phyloP scores from a whole-genome alignment of 2,113 vertebrate species.

The Penelope pileata region DNA sequence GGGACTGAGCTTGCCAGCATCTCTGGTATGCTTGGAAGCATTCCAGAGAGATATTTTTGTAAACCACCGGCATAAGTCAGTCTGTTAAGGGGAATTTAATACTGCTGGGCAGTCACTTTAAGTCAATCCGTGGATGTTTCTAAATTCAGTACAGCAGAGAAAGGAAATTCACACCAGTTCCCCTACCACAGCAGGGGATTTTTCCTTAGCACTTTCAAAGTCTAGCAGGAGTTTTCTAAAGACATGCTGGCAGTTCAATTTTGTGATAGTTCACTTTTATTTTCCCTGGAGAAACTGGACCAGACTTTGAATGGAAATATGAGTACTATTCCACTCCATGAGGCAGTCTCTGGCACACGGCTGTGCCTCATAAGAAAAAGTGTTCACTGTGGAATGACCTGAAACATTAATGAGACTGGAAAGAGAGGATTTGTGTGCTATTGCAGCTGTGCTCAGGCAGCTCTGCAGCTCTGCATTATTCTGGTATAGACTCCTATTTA shows the following conservation, averaged over 20 bases:
- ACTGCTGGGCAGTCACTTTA: not conserved
- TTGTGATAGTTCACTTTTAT: not conserved
- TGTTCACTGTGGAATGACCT: not conserved
- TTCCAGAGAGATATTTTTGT: slow-evolving; percentile 49
- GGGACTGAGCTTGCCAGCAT: not conserved
- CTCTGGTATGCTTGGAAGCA: slow-evolving; percentile 10
- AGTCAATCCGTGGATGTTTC: not conserved
- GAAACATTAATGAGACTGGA: slow-evolving; percentile 12
- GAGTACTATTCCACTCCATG: not conserved
- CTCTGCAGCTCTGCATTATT: not conserved
- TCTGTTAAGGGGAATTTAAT: slow-evolving; percentile 12
- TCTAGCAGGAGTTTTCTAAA: not conserved
- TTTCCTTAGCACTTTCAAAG: not conserved
- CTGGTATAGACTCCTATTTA: not conserved
- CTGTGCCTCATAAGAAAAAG: not conserved
- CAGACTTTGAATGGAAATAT: not conserved
- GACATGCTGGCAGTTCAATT: not conserved
- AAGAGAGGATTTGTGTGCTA: not conserved
- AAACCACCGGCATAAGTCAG: slow-evolving; percentile 10
- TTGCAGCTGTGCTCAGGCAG: not conserved
- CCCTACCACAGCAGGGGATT: not conserved
- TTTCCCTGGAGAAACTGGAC: not conserved
- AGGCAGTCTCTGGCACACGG: not conserved
- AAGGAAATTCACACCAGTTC: not conserved
- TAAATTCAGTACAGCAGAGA: not conserved